phyloP scores from a whole-genome alignment of 1,140 invertebrate species.

The Lepidotrigona ventralis region DNA sequence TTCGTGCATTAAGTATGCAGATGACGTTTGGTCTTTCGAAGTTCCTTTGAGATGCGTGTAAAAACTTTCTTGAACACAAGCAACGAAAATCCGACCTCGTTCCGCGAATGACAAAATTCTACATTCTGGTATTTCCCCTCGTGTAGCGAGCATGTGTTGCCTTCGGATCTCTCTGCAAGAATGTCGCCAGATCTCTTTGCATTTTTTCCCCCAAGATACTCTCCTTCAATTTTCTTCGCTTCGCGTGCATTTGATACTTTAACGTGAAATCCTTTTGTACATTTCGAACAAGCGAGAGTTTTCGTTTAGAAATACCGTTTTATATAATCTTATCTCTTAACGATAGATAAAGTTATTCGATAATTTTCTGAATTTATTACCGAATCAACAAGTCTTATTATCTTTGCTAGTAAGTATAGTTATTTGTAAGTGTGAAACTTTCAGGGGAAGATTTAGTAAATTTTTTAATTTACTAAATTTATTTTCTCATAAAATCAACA shows the following conservation, averaged over 20 bases:
- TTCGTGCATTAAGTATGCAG: slow-evolving; percentile 14
- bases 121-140: background rate
- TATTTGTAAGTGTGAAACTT: background rate
- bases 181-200: background rate
- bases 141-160: background rate
- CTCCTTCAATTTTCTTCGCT: background rate
- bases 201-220: background rate
- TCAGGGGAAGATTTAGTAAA: background rate
- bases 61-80: background rate
- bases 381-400: background rate
- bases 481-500: too few species aligned
- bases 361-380: background rate
- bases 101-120: slow-evolving; percentile 3
- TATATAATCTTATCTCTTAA: background rate
- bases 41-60: background rate
- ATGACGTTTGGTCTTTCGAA: slow-evolving; percentile 7
- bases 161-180: background rate
- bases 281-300: too few species aligned
- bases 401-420: background rate
- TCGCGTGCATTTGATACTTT: background rate
- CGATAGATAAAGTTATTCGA: background rate
- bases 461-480: too few species aligned
- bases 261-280: background rate
- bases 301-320: too few species aligned
- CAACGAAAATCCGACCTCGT: background rate